Percentiles rank a stretch among this genome's conserved stretches.
These are phyloP conservation scores for Coelinius sp. DNA, from an alignment of 2,888 invertebrate species.

Conservation along the genomic window DNA sequence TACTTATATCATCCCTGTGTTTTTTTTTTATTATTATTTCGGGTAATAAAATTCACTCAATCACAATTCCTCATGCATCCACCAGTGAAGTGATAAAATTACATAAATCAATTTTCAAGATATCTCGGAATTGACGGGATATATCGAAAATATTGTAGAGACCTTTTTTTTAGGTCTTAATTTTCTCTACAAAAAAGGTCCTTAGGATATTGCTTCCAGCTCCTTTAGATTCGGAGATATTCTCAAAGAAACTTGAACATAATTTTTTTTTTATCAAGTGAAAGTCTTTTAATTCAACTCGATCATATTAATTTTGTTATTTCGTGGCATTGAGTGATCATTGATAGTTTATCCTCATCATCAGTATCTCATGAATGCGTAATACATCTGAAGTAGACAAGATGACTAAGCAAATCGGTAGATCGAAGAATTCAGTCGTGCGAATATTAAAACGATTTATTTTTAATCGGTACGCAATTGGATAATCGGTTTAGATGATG, in stretches of 20 bases:
- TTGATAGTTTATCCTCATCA: too few species aligned
- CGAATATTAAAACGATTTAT: too few species aligned
- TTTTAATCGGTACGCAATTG: too few species aligned
- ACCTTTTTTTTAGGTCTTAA: background rate
- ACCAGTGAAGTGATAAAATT: background rate
- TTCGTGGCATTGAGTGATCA: background rate
- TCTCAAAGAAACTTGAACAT: background rate
- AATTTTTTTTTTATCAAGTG: background rate
- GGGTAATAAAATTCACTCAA: background rate
- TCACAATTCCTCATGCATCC: background rate
- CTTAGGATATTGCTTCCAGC: too few species aligned
- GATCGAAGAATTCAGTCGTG: too few species aligned
- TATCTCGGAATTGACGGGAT: background rate
- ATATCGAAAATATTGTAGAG: background rate
- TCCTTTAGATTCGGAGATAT: background rate
- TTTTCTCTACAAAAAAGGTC: too few species aligned
- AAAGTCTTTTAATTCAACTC: background rate
- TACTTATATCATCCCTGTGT: constrained; percentile 26
- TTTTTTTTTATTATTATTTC: background rate
- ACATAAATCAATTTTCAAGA: background rate
- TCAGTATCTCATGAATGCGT: too few species aligned
- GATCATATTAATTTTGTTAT: background rate
- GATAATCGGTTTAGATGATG: background rate
- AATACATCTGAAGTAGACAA: background rate
- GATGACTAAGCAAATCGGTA: background rate